Conservation (phyloP, 1,140 invertebrate genomes). For the Drosophila fuyamai region DNA sequence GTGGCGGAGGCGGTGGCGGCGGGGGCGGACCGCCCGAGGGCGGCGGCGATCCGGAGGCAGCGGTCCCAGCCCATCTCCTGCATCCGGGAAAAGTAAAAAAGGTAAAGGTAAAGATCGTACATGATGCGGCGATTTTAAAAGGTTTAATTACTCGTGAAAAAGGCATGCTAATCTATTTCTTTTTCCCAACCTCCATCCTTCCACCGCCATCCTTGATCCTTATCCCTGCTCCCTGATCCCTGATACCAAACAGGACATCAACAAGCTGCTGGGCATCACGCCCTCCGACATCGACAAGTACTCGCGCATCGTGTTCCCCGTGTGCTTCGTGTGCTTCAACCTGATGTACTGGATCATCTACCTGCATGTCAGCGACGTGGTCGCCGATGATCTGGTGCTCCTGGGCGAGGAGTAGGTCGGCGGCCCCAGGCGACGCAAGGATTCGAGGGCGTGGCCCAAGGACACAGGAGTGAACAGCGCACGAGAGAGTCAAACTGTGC, state of each 20-base stretch:
- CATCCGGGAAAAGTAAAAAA: conserved; percentile 90
- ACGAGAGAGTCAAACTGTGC: conserved; percentile 76
- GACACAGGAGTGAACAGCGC: conserved; percentile 61
- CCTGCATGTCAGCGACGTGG: conserved; percentile 96
- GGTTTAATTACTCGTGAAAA: background rate
- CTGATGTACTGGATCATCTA: conserved; percentile 99
- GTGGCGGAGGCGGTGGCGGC: conserved; percentile 72
- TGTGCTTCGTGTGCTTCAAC: conserved; percentile 98
- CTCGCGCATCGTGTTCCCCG: conserved; percentile 97
- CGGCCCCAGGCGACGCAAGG: background rate
- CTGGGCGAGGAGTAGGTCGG: conserved; percentile 89
- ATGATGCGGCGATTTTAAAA: conserved; percentile 35
- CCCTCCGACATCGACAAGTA: conserved; percentile 99
- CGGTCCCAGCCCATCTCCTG: conserved; percentile 90
- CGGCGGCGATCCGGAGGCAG: conserved; percentile 87
- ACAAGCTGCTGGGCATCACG: conserved; percentile 95
- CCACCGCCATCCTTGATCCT: background rate
- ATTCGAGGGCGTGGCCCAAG: conserved; percentile 18
- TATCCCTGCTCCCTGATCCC: background rate
- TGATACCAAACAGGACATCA: conserved; percentile 88
- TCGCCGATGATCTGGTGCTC: conserved; percentile 95
- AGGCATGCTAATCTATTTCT: background rate
- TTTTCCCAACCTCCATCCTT: background rate
- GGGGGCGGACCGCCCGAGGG: conserved; percentile 84
- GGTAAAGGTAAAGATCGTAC: conserved; percentile 76